Percentiles rank a stretch among this genome's conserved stretches.
These are phyloP conservation scores for Bradysia coprophila DNA, from an alignment of 1,140 invertebrate genomes.

Conservation along the genomic window DNA sequence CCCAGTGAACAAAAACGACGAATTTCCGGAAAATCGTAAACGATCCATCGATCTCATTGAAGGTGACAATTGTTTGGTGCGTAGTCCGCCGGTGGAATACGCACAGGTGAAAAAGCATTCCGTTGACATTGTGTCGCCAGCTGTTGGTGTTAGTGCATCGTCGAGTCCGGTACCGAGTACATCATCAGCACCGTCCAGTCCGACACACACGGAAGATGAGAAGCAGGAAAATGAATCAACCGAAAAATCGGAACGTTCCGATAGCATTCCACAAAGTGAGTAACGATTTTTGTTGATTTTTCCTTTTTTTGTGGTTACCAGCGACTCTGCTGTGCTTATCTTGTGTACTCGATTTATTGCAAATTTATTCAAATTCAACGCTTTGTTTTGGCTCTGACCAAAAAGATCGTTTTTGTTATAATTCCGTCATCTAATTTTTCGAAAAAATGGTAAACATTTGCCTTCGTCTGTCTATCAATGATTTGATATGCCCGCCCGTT, in stretches of 20 bases:
- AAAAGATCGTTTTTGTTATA: no score
- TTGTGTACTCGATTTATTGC: neutral
- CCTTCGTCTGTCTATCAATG: no score
- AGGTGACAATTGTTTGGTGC: neutral
- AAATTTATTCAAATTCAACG: no score
- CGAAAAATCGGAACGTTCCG: constrained; percentile 22
- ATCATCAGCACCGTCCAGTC: constrained; percentile 29
- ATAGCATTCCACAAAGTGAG: neutral
- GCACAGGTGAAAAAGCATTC: constrained; percentile 1
- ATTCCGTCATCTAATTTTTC: no score
- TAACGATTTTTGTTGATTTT: neutral
- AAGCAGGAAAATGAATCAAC: constrained; percentile 31
- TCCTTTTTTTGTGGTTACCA: neutral
- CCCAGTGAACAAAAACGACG: neutral
- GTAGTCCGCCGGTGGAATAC: neutral
- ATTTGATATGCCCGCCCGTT: no score
- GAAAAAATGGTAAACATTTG: no score
- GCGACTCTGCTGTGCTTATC: neutral
- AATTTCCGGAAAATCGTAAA: neutral
- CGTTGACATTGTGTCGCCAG: constrained; percentile 8
- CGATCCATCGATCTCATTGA: constrained; percentile 1
- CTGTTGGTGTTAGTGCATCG: constrained; percentile 8
- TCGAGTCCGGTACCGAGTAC: constrained; percentile 18
- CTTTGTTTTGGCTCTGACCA: no score
- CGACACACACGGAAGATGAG: constrained; percentile 28